Conservation (phyloP, 92 coral and sea anemone genomes). For the Bergia puertoricense region DNA sequence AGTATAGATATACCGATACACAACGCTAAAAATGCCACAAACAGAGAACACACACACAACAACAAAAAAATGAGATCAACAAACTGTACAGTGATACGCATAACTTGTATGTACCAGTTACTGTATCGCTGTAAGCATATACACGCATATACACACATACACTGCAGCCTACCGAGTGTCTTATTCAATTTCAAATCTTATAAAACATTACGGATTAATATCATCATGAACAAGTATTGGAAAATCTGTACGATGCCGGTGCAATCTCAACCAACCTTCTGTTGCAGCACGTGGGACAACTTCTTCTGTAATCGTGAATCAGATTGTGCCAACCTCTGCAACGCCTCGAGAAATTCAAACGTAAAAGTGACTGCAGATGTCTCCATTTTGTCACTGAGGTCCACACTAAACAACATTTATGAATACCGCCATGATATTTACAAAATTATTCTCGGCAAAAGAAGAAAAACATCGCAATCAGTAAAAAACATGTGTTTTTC, state of each 20-base stretch:
- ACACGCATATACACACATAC: neutral
- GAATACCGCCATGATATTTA: neutral
- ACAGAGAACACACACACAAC: too few relatives aligned
- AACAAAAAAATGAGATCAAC: too few relatives aligned
- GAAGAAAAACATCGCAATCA: neutral
- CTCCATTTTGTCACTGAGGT: conserved; percentile 48
- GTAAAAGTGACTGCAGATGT: conserved; percentile 46
- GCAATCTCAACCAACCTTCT: conserved; percentile 57
- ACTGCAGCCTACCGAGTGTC: neutral
- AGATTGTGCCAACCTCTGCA: conserved; percentile 59
- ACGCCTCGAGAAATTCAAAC: conserved; percentile 60
- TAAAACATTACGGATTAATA: neutral
- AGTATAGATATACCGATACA: too few relatives aligned
- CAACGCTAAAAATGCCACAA: too few relatives aligned
- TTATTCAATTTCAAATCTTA: neutral
- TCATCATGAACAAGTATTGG: neutral
- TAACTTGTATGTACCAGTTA: too few relatives aligned
- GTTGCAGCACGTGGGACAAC: conserved; percentile 56
- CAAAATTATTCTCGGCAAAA: neutral
- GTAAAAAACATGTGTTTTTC: conserved; percentile 18
- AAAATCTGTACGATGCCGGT: neutral
- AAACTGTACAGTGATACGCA: too few relatives aligned
- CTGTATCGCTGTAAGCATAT: neutral
- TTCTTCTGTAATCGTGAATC: conserved; percentile 55
- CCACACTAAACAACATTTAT: neutral